Evolutionary conservation across 2,888 invertebrate genomes (phyloP), one percentile per base, ranked within the genome.

Genomic region (Monoplex corrugatus): DNA sequence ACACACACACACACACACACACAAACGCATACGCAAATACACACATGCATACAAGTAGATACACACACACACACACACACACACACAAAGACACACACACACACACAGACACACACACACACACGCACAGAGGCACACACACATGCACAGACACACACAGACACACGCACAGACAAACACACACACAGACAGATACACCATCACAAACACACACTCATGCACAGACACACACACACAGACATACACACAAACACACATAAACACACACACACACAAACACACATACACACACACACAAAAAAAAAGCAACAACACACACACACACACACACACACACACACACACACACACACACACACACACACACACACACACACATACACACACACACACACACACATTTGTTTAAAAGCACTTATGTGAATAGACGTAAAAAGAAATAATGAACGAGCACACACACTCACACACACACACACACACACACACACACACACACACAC

Each of bases 311-410:
- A n/a, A n/a, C n/a, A 68, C 63, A 68, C 63, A 68, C 16, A 68
- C 63, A 68, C 63, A 68, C 63, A 68, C 63, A 68, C 63, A 68
- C 63, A 68, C 63, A 68, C 63, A 68, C 63, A 68, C 63, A 68
- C 63, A 68, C 63, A 68, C 63, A 68, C 63, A 68, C 63, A 68
- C 63, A 68, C 63, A 68, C 63, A 68, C 63, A 68, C 63, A 68
- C 63, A 68, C 63, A 28, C 28, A 16, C 28, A 28, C 28, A 23
- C 23, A n/a, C 63, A 28, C 63, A 28, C 63, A 68, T n/a, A 28
- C 23, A 68, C 63, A 68, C 63, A 68, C 63, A 63, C 63, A 68
- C 63, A 68, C 28, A 28, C 2, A 68, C 28, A 68, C 63, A 68
- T 28, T 23, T 28, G n/a, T 28, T 23, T n/a, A 68, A 23, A 28